phyloP scores from a whole-genome alignment of 92 coral and sea anemone species.

The Porites evermanni region DNA sequence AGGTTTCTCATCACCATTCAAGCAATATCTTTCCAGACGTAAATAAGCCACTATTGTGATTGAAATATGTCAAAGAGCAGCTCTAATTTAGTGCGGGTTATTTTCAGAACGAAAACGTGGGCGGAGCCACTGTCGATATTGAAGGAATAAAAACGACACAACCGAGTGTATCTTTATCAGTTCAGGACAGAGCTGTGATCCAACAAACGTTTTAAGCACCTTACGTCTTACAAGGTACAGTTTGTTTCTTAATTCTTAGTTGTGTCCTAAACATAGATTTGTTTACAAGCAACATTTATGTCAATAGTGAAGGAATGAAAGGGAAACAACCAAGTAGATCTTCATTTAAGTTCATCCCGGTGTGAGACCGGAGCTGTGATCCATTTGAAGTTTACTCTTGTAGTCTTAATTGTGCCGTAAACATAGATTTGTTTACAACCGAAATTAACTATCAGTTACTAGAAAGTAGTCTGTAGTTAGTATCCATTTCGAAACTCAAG shows the following conservation, averaged over 20 bases:
- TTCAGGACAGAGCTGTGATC: constrained; percentile 18
- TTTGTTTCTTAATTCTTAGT: constrained; percentile 4
- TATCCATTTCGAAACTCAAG: no score
- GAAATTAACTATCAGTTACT: no score
- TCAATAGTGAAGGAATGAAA: constrained; percentile 7
- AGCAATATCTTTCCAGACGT: neutral
- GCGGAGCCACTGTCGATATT: constrained; percentile 1
- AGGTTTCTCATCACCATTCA: neutral
- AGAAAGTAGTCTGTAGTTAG: no score
- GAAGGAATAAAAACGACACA: constrained; percentile 24
- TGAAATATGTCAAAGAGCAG: neutral
- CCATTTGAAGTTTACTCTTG: neutral
- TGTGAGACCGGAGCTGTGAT: constrained; percentile 3
- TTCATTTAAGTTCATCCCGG: neutral
- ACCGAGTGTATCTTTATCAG: constrained; percentile 10
- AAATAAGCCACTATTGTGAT: neutral
- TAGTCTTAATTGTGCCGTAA: neutral
- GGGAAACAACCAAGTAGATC: neutral
- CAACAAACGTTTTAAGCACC: constrained; percentile 5
- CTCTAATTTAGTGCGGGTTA: neutral
- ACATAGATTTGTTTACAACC: no score
- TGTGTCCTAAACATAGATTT: neutral
- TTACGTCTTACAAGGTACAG: constrained; percentile 20
- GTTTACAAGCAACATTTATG: neutral
- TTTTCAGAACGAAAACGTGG: neutral